A percentile compares a stretch with the other conserved stretches of the same genome.
These are phyloP conservation scores for Drosophila kanapiae DNA, from an alignment of 1,140 invertebrate genomes.

Conservation along the genomic window DNA sequence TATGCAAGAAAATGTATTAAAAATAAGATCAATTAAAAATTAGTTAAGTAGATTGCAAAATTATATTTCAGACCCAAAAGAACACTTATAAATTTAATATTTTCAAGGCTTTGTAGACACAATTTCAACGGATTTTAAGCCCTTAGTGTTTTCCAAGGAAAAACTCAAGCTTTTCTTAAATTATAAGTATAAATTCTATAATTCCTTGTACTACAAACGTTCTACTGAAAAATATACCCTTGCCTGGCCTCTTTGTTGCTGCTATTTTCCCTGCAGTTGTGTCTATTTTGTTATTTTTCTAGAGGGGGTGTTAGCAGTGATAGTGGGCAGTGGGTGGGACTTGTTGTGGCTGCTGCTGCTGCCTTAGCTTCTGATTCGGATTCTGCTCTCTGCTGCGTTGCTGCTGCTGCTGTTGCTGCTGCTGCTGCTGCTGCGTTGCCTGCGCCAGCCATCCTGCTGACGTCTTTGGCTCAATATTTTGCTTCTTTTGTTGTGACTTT, in stretches of 20 bases:
- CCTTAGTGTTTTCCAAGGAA: not conserved
- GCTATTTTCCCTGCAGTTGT: not conserved
- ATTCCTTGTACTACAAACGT: not conserved
- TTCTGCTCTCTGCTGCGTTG: not conserved
- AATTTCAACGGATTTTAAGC: not conserved
- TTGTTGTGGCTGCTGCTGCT: slow-evolving; percentile 33
- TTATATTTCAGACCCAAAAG: too few relatives aligned
- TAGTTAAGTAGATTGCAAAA: too few relatives aligned
- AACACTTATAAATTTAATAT: not conserved
- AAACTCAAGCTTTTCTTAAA: not conserved
- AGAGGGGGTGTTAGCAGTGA: not conserved
- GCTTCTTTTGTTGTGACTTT: slow-evolving; percentile 66
- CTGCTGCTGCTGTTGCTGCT: not conserved
- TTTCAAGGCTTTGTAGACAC: not conserved
- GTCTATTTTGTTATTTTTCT: slow-evolving; percentile 1
- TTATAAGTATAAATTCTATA: not conserved
- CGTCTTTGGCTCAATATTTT: slow-evolving; percentile 67
- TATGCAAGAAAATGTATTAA: too few relatives aligned
- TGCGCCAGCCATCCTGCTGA: slow-evolving; percentile 62
- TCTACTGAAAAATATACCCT: not conserved
- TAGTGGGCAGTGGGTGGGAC: slow-evolving; percentile 1
- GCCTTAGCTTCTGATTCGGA: slow-evolving; percentile 12
- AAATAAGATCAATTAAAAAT: not conserved
- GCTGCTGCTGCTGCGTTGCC: slow-evolving; percentile 23
- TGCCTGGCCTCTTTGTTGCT: not conserved